Evolutionary conservation across 2,797 vertebrate species (phyloP), one percentile per base, ranked within the genome.

Genomic region (Ceyx erithaca): DNA sequence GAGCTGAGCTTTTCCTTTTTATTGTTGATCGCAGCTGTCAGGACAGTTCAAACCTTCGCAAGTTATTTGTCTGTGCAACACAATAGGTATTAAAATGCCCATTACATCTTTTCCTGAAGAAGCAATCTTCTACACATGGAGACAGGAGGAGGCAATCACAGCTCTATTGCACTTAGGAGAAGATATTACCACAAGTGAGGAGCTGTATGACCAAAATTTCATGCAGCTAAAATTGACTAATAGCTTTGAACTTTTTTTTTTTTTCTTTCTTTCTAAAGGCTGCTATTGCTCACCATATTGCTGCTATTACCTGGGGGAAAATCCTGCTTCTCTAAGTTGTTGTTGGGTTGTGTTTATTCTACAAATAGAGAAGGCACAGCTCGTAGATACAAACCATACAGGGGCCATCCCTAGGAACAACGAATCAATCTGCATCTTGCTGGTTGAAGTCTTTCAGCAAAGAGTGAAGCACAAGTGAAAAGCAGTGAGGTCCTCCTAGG

Each of bases 71-170:
- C 73, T 80, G 9, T 63, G 64, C 76, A 86, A 66, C 89, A 86
- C 75, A 82, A 79, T 57, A 75, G 86, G 46, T 72, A 94, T 92
- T 96, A 80, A 96, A 95, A 94, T 71, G 71, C 48, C 79, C 64
- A 82, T 94, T 93, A 75, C 45, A 46, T n/a, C 57, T 78, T 80
- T 79, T 94, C 66, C 86, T 89, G 80, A 75, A 89, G 86, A 91
- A 95, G 70, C 68, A 92, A 91, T 95, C 70, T 96, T 55, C 80
- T 63, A 22, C 72, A 48, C 35, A 11, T 8, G 23, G 54, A 69
- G 80, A 78, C 19, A 70, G 64, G 15, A 57, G 76, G 54, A 87
- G 33, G 81, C 79, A 94, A 89, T 95, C 85, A 76, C 67, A 80
- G 43, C 59, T 94, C 81, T 68, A 30, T 25, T 66, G 86, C 80